Conservation (phyloP, 1,140 invertebrate genomes). For the Drosophila ercepeae region DNA sequence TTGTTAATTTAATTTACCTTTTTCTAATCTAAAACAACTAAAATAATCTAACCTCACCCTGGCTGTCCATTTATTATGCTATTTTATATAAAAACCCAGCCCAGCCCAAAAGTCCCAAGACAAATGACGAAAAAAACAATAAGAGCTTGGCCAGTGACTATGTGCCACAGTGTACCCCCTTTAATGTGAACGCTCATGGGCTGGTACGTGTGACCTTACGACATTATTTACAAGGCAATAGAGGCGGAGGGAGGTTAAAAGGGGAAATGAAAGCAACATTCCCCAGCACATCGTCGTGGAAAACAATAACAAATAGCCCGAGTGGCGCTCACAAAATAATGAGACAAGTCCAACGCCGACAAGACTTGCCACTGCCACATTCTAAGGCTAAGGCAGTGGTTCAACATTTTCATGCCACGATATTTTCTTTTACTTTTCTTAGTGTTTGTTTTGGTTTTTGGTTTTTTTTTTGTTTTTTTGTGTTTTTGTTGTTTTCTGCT, state of each 20-base stretch:
- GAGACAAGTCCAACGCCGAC: slow-evolving; percentile 63
- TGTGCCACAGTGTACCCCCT: slow-evolving; percentile 11
- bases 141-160: slow-evolving; percentile 28
- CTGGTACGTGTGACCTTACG: slow-evolving; percentile 66
- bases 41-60: not conserved
- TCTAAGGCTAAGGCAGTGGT: no score
- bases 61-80: slow-evolving; percentile 50
- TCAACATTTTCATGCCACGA: not conserved
- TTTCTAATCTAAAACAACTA: no score
- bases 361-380: not conserved
- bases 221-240: slow-evolving; percentile 61
- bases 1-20: no score
- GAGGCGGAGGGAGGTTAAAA: not conserved
- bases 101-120: slow-evolving; percentile 46
- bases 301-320: slow-evolving; percentile 48
- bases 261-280: slow-evolving; percentile 11
- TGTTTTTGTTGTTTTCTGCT: slow-evolving; percentile 28
- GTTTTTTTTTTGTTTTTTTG: slow-evolving; percentile 12
- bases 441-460: slow-evolving; percentile 12
- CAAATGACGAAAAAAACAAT: slow-evolving; percentile 52
- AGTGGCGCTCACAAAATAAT: slow-evolving; percentile 56
- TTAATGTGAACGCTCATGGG: slow-evolving; percentile 4
- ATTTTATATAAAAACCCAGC: slow-evolving; percentile 46
- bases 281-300: slow-evolving; percentile 34
- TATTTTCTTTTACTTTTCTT: slow-evolving; percentile 1